Conservation (phyloP, 2,888 invertebrate species). For the Hirtodrosophila alboralis region DNA sequence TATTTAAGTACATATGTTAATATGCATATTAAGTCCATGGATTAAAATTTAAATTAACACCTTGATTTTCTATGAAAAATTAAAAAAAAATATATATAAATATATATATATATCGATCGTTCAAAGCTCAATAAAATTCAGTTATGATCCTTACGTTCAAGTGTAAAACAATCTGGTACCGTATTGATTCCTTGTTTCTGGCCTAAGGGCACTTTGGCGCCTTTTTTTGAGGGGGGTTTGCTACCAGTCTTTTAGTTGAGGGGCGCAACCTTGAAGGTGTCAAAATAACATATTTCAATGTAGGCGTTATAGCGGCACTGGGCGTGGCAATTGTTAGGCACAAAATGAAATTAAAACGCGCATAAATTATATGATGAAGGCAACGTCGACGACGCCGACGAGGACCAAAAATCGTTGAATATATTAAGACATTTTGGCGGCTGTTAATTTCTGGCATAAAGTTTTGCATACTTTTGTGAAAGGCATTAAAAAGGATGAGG, state of each 20-base stretch:
- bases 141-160: conserved; percentile 40
- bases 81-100: too few species aligned
- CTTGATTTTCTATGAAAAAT: too few species aligned
- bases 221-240: background rate
- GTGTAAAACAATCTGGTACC: conserved; percentile 49
- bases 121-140: conserved; percentile 15
- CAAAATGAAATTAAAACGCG: conserved; percentile 78
- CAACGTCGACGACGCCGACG: conserved; percentile 31
- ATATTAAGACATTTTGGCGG: conserved; percentile 73
- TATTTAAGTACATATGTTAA: too few species aligned
- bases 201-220: conserved; percentile 12
- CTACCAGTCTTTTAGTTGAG: conserved; percentile 19
- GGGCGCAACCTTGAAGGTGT: conserved; percentile 77
- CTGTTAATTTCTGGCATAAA: conserved; percentile 56
- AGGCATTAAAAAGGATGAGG: background rate
- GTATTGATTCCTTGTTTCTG: conserved; percentile 45
- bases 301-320: conserved; percentile 9
- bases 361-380: conserved; percentile 71
- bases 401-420: conserved; percentile 62
- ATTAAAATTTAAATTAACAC: too few species aligned
- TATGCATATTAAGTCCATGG: too few species aligned
- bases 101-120: conserved; percentile 23
- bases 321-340: conserved; percentile 77
- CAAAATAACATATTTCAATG: conserved; percentile 73
- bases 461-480: conserved; percentile 55